Conservation (phyloP, 2,113 vertebrate genomes). For the Canis aureus region DNA sequence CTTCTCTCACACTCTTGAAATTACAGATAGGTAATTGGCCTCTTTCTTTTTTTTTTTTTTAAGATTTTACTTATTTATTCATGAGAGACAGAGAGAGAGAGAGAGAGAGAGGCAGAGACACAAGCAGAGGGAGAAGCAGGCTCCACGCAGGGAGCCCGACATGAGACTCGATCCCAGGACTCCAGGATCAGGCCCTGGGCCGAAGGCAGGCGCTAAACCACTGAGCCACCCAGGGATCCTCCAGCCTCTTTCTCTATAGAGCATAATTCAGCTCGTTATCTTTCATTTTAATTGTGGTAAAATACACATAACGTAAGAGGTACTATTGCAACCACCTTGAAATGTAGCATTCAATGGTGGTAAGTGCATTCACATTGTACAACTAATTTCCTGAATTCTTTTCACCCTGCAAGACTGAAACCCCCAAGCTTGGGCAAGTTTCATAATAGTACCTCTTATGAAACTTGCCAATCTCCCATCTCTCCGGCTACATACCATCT, state of each 20-base stretch:
- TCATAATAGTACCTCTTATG: background rate
- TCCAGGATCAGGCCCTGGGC: too few relatives aligned
- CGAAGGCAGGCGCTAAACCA: too few relatives aligned
- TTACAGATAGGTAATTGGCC: background rate
- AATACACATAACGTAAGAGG: background rate
- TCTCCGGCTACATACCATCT: background rate
- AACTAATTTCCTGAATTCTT: background rate
- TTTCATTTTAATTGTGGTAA: slow-evolving; percentile 23
- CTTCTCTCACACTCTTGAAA: background rate
- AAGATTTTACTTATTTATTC: too few relatives aligned
- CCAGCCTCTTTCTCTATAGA: background rate
- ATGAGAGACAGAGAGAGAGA: too few relatives aligned
- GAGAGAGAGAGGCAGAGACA: too few relatives aligned
- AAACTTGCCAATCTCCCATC: background rate
- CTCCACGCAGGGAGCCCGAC: too few relatives aligned
- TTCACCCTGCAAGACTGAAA: background rate
- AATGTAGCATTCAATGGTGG: background rate
- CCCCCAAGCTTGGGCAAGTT: background rate
- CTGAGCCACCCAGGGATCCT: too few relatives aligned
- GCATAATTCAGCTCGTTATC: background rate
- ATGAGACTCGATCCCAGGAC: too few relatives aligned
- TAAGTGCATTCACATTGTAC: background rate
- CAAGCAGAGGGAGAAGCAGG: too few relatives aligned
- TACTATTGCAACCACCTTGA: background rate
- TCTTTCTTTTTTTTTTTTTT: background rate